Percentiles rank a stretch among this genome's conserved stretches.
Evolutionary conservation across 1,140 invertebrate genomes (phyloP).

Genomic region (Asbolus verrucosus): DNA sequence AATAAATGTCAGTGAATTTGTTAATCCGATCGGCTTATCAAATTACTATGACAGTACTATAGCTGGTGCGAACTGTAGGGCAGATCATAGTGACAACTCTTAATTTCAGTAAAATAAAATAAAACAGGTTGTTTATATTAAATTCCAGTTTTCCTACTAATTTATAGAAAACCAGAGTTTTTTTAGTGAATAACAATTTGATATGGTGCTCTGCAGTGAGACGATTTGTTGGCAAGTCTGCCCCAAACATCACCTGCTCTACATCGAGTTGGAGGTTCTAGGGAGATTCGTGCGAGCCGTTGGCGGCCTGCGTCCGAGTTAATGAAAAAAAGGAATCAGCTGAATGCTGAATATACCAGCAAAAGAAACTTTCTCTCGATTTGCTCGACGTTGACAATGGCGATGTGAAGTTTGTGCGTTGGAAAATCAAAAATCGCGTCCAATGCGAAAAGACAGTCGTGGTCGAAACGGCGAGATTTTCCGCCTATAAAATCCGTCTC

Average conservation of each 20-base stretch:
- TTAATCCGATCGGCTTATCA: no score
- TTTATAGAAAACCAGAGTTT: no score
- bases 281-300: background rate
- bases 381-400: constrained; percentile 32
- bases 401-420: constrained; percentile 23
- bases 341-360: constrained; percentile 25
- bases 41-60: no score
- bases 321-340: constrained; percentile 32
- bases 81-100: no score
- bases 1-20: no score
- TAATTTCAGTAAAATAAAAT: no score
- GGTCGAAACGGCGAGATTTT: constrained; percentile 8
- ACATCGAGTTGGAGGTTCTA: background rate
- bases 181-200: no score
- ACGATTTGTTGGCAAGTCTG: no score
- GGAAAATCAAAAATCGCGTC: background rate
- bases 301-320: constrained; percentile 2
- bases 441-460: constrained; percentile 23
- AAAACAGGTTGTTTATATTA: no score
- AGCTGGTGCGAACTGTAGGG: no score
- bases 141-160: no score
- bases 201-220: no score
- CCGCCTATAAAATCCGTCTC: constrained; percentile 22
- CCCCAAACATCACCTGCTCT: background rate
- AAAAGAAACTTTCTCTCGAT: constrained; percentile 32